Evolutionary conservation across 2,113 vertebrate genomes (phyloP).

Genomic region (Phylloscopus trochilus): DNA sequence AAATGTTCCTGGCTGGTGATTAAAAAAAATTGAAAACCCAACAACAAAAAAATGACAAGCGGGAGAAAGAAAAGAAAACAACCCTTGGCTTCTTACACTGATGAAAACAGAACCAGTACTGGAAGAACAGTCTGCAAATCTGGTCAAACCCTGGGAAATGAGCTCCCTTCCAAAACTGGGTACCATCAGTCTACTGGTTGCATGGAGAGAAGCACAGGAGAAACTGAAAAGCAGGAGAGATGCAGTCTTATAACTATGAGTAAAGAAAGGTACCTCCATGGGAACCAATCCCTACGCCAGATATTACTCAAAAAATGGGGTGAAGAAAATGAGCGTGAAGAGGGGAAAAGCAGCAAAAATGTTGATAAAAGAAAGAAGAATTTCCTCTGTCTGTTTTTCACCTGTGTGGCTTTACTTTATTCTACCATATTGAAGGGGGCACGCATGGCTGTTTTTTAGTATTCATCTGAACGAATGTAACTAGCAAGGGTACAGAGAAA

Average conservation of each 20-base stretch:
- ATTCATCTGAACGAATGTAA: not conserved
- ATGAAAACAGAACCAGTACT: not conserved
- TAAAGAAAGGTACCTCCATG: not conserved
- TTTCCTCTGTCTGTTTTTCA: not conserved
- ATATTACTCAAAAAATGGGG: not conserved
- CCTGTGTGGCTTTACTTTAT: not conserved
- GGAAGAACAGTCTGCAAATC: not conserved
- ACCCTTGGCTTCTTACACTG: not conserved
- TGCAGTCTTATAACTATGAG: rapidly evolving
- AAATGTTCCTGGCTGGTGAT: not conserved
- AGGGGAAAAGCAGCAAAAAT: not conserved
- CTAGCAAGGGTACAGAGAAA: not conserved
- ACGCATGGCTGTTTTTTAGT: rapidly evolving
- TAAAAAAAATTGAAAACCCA: no score
- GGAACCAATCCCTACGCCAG: not conserved
- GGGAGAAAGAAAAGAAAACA: rapidly evolving
- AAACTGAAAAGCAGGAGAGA: not conserved
- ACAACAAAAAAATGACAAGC: not conserved
- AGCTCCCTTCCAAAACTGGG: not conserved
- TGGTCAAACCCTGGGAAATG: not conserved
- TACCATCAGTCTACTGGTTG: not conserved
- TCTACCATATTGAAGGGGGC: not conserved
- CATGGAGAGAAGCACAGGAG: not conserved
- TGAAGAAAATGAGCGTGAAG: not conserved
- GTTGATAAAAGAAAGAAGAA: not conserved